Evolutionary conservation across 2,113 vertebrate species (phyloP).

Genomic region (Megaceryle maxima): DNA sequence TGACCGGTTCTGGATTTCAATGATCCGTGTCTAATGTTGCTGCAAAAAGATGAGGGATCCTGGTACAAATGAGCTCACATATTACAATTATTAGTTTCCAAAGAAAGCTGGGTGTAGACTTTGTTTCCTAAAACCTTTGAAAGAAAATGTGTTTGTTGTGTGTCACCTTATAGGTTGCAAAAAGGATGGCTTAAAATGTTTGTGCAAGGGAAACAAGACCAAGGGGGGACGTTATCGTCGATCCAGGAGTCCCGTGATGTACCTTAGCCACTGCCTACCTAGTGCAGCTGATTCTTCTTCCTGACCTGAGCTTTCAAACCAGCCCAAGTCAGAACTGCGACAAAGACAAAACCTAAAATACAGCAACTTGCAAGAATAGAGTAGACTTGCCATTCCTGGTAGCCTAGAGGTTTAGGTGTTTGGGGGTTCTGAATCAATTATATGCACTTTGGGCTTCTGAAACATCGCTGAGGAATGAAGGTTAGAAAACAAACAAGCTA

Average conservation of each 20-base stretch:
- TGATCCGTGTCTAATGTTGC: background rate
- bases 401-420: background rate
- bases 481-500: background rate
- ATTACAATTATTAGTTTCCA: too few relatives aligned
- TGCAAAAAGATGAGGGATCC: background rate
- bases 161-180: too few relatives aligned
- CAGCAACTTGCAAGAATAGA: background rate
- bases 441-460: background rate
- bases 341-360: background rate
- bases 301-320: background rate
- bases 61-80: background rate
- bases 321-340: background rate
- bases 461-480: background rate
- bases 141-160: rapidly evolving
- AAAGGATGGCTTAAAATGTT: background rate
- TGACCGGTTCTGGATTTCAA: background rate
- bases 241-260: background rate
- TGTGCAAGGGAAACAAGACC: background rate
- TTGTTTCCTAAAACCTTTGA: background rate
- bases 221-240: background rate
- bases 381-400: background rate
- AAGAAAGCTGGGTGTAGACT: background rate
- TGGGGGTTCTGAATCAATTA: background rate
- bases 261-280: background rate
- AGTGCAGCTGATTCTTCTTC: background rate